Evolutionary conservation across 1,140 invertebrate species (phyloP).

Genomic region (Formica exsecta): DNA sequence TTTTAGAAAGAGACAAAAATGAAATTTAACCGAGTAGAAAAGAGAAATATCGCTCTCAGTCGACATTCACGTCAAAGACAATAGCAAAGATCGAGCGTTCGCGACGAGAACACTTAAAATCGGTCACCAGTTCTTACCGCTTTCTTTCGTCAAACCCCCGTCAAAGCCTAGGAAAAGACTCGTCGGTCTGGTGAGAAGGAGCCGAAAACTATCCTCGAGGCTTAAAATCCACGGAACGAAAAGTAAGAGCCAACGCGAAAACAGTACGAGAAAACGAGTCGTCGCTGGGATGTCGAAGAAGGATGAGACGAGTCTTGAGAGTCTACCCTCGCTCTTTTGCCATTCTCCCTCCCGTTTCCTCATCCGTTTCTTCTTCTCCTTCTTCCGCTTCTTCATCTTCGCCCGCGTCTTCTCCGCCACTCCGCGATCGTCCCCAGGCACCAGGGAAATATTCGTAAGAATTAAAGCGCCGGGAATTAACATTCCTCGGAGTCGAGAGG

Average conservation of each 20-base stretch:
- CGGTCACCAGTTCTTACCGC: background rate
- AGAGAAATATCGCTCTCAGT: background rate
- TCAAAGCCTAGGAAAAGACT: background rate
- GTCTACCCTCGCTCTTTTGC: slow-evolving; percentile 21
- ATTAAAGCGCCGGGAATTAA: slow-evolving; percentile 87
- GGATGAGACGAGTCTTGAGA: slow-evolving; percentile 47
- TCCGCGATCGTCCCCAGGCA: slow-evolving; percentile 75
- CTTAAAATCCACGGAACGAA: slow-evolving; percentile 33
- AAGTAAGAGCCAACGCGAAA: slow-evolving; percentile 14
- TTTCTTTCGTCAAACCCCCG: background rate
- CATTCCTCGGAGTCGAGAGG: slow-evolving; percentile 82
- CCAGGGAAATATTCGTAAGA: slow-evolving; percentile 86
- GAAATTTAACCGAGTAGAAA: background rate
- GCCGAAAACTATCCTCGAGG: slow-evolving; percentile 45
- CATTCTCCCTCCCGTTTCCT: background rate
- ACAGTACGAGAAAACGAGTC: slow-evolving; percentile 29
- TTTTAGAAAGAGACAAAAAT: background rate
- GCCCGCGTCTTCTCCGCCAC: slow-evolving; percentile 56
- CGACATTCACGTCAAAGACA: background rate
- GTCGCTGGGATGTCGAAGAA: slow-evolving; percentile 59
- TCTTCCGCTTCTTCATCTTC: slow-evolving; percentile 42
- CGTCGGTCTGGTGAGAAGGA: background rate
- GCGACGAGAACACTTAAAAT: slow-evolving; percentile 5
- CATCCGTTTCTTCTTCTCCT: slow-evolving; percentile 12
- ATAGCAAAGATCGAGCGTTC: background rate